Conservation (phyloP, 2,888 invertebrate genomes). For the Zelleria hepariella region DNA sequence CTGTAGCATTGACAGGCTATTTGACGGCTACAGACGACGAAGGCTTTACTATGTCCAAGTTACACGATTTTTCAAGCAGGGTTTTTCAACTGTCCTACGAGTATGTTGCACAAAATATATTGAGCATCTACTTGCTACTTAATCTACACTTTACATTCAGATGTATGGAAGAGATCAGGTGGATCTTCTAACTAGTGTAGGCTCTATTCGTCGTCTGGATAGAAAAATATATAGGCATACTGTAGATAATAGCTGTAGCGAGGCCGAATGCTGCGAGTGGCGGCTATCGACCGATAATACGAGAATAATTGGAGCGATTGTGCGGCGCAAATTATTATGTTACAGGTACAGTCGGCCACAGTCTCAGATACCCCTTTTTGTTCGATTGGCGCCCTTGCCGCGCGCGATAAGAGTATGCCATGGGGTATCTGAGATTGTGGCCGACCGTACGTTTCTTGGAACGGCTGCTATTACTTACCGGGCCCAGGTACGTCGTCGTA, state of each 20-base stretch:
- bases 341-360: no score
- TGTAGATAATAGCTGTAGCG: conserved; percentile 13
- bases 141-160: no score
- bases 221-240: neutral
- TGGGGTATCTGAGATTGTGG: neutral
- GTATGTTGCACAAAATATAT: no score
- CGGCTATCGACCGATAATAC: conserved; percentile 37
- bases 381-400: no score
- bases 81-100: no score
- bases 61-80: no score
- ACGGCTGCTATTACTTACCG: conserved; percentile 30
- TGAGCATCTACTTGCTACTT: no score
- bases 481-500: conserved; percentile 75
- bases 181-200: neutral
- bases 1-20: conserved; percentile 37
- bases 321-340: conserved; percentile 10
- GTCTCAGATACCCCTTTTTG: no score
- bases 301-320: conserved; percentile 39
- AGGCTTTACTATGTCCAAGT: neutral
- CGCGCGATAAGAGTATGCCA: no score
- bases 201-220: neutral
- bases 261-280: conserved; percentile 23
- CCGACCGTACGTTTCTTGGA: no score
- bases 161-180: neutral
- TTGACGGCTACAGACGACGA: neutral